phyloP scores from a whole-genome alignment of 2,797 vertebrate species.

The Onychomys torridus region DNA sequence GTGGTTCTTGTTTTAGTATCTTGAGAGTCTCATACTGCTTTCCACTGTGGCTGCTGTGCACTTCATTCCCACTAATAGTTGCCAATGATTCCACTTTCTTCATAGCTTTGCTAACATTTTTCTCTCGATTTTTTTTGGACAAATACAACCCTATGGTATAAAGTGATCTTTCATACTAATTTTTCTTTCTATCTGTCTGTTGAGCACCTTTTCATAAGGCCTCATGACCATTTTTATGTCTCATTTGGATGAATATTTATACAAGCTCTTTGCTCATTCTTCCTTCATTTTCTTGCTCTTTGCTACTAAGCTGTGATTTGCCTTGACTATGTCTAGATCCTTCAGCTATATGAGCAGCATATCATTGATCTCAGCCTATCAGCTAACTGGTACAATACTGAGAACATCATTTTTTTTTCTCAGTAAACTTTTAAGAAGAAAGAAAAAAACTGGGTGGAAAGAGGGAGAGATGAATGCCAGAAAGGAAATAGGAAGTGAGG shows the following conservation, averaged over 20 bases:
- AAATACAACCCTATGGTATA: background rate
- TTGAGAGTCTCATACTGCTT: background rate
- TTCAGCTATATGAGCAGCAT: background rate
- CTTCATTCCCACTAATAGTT: background rate
- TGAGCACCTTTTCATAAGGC: background rate
- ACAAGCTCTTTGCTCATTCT: background rate
- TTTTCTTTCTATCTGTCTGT: background rate
- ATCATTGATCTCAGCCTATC: background rate
- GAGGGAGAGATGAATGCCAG: background rate
- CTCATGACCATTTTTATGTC: background rate
- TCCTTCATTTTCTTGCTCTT: background rate
- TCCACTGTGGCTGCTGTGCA: background rate
- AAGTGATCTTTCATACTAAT: background rate
- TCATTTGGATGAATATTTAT: background rate
- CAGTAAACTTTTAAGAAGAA: slow-evolving; percentile 42
- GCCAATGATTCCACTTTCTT: background rate
- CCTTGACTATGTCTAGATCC: background rate
- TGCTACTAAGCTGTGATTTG: background rate
- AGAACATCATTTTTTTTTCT: background rate
- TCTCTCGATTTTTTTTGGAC: background rate
- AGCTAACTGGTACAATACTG: background rate
- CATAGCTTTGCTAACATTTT: background rate
- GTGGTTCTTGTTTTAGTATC: background rate
- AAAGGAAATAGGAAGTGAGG: background rate
- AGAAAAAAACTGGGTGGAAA: background rate